Evolutionary conservation across 2,888 invertebrate species (phyloP), one percentile per base, ranked within the genome.

Genomic region (Melolontha melolontha): DNA sequence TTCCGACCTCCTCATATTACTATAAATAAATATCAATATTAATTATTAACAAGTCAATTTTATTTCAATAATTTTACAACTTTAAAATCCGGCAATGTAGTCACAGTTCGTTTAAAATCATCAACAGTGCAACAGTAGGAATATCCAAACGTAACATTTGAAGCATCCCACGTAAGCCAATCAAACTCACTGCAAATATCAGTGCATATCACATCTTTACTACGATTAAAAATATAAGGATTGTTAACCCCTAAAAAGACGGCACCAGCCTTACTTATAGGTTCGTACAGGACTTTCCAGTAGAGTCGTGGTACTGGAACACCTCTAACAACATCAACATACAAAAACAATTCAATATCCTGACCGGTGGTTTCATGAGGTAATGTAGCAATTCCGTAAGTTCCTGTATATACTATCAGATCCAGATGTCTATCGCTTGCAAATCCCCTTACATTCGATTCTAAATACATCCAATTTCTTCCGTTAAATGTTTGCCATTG

Each of bases 401-500:
- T 85, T 1, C 91, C 91, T 0, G 90, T 89, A 79, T 87, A 89
- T 14, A 89, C 79, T 0, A 81, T 76, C 0, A 86, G 67, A 72
- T 81, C 75, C 49, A 82, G 74, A 6, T 78, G 74, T 22, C 81
- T 79, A 17, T 77, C 74, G 1, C 74, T 74, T 0, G 85, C 86
- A 70, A 84, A 85, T 11, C 77, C 77, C 62, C 88, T 81, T 5
- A 86, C 81, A 66, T 81, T 80, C 4, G 74, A 73, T 79, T 90
- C 89, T 14, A 87, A 77, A 0, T 74, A 73, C 44, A 83, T 79
- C 89, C 90, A 90, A 72, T 87, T 88, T 10, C 85, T 85, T 0
- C 80, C 85, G 75, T 90, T 90, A 75, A 89, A 87, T 1, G 81
- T 82, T 73, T 89, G 88, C 90, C 90, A 91, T 72, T 91, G 91